phyloP scores from a whole-genome alignment of 2,888 invertebrate genomes.

The Chesias legatella region DNA sequence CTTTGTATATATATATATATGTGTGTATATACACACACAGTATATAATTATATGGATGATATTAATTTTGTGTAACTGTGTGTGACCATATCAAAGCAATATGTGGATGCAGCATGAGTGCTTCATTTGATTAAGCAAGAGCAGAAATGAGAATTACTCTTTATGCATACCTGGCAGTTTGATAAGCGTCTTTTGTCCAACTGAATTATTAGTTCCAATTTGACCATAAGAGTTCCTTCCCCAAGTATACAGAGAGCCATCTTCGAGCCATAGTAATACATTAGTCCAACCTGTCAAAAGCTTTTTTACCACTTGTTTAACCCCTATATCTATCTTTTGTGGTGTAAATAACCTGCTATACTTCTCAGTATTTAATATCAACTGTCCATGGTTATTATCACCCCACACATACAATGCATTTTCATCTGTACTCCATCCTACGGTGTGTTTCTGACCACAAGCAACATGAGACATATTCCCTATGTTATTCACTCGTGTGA shows the following conservation, averaged over 20 bases:
- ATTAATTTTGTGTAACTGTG: no score
- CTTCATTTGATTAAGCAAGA: no score
- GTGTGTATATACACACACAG: no score
- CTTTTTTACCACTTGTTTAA: conserved; percentile 76
- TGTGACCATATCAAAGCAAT: no score
- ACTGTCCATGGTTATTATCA: conserved; percentile 90
- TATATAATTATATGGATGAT: no score
- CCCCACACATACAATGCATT: conserved; percentile 88
- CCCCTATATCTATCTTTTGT: conserved; percentile 77
- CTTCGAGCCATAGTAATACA: conserved; percentile 82
- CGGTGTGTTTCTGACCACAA: conserved; percentile 91
- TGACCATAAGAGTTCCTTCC: conserved; percentile 91
- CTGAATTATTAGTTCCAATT: conserved; percentile 74
- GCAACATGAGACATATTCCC: conserved; percentile 82
- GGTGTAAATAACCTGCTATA: conserved; percentile 74
- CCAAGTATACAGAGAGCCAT: conserved; percentile 85
- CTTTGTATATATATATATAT: no score
- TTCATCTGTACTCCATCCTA: conserved; percentile 76
- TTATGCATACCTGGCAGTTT: conserved; percentile 58
- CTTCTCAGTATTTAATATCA: conserved; percentile 80
- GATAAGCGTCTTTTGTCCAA: conserved; percentile 54
- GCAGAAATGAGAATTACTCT: no score
- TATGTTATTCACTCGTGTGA: conserved; percentile 77
- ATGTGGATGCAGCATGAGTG: no score
- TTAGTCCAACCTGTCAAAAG: conserved; percentile 90